Conservation (phyloP, 2,888 invertebrate genomes). For the Pasiphila rectangulata region DNA sequence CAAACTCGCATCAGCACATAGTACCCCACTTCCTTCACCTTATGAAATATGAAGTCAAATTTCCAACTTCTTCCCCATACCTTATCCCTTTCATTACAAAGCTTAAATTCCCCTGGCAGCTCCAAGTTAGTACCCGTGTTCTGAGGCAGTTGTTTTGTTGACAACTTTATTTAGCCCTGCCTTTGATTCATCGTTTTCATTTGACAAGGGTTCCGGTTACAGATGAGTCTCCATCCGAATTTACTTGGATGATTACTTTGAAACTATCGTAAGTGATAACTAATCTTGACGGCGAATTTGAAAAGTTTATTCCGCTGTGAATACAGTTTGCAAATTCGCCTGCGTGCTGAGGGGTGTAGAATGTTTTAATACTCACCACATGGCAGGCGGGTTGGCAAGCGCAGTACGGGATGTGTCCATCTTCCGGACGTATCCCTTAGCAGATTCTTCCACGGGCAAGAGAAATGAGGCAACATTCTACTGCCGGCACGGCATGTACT, state of each 20-base stretch:
- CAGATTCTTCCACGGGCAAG: too few species aligned
- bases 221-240: conserved; percentile 12
- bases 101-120: conserved; percentile 2
- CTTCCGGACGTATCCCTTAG: too few species aligned
- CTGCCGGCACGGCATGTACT: too few species aligned
- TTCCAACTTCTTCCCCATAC: conserved; percentile 1
- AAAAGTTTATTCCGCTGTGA: neutral
- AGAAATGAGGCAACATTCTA: too few species aligned
- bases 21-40: conserved; percentile 15
- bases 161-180: conserved; percentile 28
- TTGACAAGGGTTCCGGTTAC: conserved; percentile 22
- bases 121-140: conserved; percentile 13
- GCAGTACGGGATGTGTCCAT: too few species aligned
- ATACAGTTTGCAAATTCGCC: neutral
- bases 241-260: conserved; percentile 12
- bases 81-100: conserved; percentile 7
- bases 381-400: too few species aligned
- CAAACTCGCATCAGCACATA: conserved; percentile 16
- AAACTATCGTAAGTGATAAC: conserved; percentile 9
- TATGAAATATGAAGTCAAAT: conserved; percentile 20
- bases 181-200: conserved; percentile 26
- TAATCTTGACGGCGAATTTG: neutral
- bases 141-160: conserved; percentile 25
- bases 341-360: too few species aligned
- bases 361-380: too few species aligned